phyloP scores from a whole-genome alignment of 2,888 invertebrate species.

The Eristalis tenax region DNA sequence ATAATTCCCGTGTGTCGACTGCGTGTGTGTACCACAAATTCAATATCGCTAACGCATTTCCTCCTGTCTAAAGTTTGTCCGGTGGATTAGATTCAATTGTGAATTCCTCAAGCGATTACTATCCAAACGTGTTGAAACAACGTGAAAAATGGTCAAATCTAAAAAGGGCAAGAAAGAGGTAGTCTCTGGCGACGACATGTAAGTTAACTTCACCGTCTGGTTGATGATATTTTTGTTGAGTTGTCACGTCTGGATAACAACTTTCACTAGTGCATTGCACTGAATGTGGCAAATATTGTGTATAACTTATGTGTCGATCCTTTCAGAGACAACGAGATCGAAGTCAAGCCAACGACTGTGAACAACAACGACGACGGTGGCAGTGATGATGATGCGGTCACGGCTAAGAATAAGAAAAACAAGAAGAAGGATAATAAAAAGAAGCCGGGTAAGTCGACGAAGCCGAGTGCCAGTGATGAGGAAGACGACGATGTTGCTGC shows the following conservation, averaged over 20 bases:
- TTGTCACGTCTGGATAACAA: conserved; percentile 68
- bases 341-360: conserved; percentile 75
- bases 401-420: conserved; percentile 81
- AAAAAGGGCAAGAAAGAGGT: conserved; percentile 91
- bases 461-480: conserved; percentile 79
- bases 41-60: conserved; percentile 26
- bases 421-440: conserved; percentile 78
- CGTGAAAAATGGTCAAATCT: conserved; percentile 87
- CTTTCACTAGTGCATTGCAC: conserved; percentile 64
- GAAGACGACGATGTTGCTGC: conserved; percentile 82
- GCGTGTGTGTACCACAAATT: conserved; percentile 59
- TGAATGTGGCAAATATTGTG: conserved; percentile 17
- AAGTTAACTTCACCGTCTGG: conserved; percentile 79
- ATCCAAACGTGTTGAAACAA: conserved; percentile 80
- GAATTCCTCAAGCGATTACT: conserved; percentile 53
- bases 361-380: conserved; percentile 73
- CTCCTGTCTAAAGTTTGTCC: conserved; percentile 26
- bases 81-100: conserved; percentile 60
- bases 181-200: conserved; percentile 89
- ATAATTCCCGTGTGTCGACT: conserved; percentile 53
- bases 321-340: conserved; percentile 85
- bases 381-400: conserved; percentile 74
- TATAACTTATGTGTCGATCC: conserved; percentile 35
- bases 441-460: conserved; percentile 75
- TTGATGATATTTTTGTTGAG: conserved; percentile 70